These are phyloP conservation scores for Patagioenas fasciata DNA, from an alignment of 2,113 vertebrate genomes.

Conservation along the genomic window DNA sequence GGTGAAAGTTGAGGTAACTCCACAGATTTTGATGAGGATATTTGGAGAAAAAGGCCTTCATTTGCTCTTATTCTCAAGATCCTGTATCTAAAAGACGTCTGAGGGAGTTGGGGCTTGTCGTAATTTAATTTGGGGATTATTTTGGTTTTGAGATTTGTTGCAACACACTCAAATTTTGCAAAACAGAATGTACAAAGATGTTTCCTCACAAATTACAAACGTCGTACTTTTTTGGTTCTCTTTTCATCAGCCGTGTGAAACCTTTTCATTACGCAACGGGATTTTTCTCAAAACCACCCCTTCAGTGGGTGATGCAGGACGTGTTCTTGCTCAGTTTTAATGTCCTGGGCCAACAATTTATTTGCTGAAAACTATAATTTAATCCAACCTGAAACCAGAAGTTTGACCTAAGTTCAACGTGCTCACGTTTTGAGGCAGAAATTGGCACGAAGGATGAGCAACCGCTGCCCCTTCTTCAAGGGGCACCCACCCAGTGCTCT, in stretches of 20 bases:
- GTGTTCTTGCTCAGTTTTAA: neutral
- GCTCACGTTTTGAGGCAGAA: too few relatives aligned
- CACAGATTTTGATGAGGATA: neutral
- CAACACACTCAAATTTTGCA: neutral
- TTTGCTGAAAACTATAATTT: too few relatives aligned
- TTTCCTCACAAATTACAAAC: neutral
- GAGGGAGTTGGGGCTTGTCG: neutral
- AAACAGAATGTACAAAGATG: neutral
- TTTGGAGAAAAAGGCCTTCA: neutral
- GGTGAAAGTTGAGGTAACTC: neutral
- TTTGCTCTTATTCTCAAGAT: neutral
- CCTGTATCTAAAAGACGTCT: neutral
- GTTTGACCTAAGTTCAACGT: too few relatives aligned
- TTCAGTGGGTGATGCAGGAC: neutral
- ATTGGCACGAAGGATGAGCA: too few relatives aligned
- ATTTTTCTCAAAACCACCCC: neutral
- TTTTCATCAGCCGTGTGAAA: neutral
- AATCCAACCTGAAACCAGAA: too few relatives aligned
- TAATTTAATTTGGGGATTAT: neutral
- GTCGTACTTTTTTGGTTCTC: neutral
- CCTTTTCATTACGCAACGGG: neutral
- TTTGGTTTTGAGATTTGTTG: neutral
- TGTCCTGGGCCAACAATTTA: too few relatives aligned
- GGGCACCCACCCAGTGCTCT: neutral
- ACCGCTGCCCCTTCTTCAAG: too few relatives aligned